Base-by-base conservation (phyloP, 2,888 invertebrate genomes). In the Ischnura elegans region DNA sequence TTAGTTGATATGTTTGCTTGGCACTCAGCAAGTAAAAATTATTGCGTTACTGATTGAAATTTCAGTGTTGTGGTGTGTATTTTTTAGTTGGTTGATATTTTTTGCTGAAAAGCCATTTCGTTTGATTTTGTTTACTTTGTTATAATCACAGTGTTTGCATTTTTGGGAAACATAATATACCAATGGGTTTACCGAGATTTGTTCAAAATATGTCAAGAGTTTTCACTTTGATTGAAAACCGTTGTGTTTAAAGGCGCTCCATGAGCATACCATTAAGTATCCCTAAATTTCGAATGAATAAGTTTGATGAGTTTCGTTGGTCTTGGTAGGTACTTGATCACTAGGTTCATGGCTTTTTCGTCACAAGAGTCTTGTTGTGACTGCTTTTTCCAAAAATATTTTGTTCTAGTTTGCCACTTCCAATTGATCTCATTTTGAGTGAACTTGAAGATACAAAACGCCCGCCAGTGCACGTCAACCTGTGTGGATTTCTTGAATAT, bases 371-470 rank as follows among this genome's bases (percentile, higher is more conserved):
- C 29, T 16, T 76, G 36, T 29, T 66, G 29, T 76, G 36, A 76
- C 76, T 76, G 76, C 76, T 76, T 76, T 36, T 76, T 76, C 76
- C 76, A 76, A 36, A 76, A 36, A 13, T 76, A 36, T 51, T 76
- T 6, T 76, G 36, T 76, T 76, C 76, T 76, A 76, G 76, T 76
- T 76, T 76, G 76, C 36, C 25, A 36, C 76, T 76, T 76, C 25
- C 76, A 76, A 76, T 25, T 76, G 76, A 76, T 76, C 76, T 76
- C 76, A 76, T 76, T 76, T 76, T 76, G 76, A 76, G 76, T 76
- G 76, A 76, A 76, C 36, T 76, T 76, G 76, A 76, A 76, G 76
- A 76, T 16, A 36, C 16, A 76, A 16, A 76, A 76, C 76, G 76
- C 76, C 76, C 76, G 36, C 36, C 76, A 76, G 76, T 76, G 76